Conservation (phyloP, 1,140 invertebrate species). For the Penaeus japonicus region DNA sequence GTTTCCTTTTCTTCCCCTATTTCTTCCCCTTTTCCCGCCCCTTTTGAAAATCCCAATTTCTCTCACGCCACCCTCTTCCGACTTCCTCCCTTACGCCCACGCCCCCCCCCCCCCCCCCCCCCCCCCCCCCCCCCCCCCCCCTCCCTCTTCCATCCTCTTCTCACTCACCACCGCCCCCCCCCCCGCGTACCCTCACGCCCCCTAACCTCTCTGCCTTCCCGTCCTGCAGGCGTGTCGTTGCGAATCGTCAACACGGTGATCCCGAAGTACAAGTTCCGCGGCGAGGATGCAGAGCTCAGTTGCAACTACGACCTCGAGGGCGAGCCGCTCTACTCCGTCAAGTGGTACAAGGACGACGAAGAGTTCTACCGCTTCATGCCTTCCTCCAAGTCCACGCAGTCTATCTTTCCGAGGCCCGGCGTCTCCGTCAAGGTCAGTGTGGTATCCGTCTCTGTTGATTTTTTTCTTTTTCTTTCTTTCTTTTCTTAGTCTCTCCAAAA, state of each 20-base stretch:
- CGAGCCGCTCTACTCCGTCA: conserved; percentile 81
- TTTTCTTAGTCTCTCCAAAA: too few species aligned
- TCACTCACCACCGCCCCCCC: neutral
- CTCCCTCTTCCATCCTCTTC: neutral
- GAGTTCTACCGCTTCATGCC: conserved; percentile 86
- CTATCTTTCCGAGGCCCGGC: conserved; percentile 73
- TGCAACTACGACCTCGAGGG: conserved; percentile 82
- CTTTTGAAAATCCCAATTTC: too few species aligned
- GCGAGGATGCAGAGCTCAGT: conserved; percentile 75
- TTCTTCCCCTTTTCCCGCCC: too few species aligned
- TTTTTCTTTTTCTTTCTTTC: too few species aligned
- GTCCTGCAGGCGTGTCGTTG: conserved; percentile 60
- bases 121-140: neutral
- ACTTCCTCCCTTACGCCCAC: too few species aligned
- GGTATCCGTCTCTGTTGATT: too few species aligned
- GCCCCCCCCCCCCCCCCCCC: too few species aligned
- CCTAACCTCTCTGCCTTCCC: neutral
- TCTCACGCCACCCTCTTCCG: too few species aligned
- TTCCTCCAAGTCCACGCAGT: conserved; percentile 70
- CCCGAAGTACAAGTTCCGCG: conserved; percentile 74
- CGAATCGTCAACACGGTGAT: conserved; percentile 74
- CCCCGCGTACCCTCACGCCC: neutral
- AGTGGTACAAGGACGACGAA: conserved; percentile 87
- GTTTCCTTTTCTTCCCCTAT: too few species aligned
- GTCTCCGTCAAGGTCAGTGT: conserved; percentile 79